Evolutionary conservation across 2,888 invertebrate species (phyloP), one percentile per base, ranked within the genome.

Genomic region (Ernsta delagoae): DNA sequence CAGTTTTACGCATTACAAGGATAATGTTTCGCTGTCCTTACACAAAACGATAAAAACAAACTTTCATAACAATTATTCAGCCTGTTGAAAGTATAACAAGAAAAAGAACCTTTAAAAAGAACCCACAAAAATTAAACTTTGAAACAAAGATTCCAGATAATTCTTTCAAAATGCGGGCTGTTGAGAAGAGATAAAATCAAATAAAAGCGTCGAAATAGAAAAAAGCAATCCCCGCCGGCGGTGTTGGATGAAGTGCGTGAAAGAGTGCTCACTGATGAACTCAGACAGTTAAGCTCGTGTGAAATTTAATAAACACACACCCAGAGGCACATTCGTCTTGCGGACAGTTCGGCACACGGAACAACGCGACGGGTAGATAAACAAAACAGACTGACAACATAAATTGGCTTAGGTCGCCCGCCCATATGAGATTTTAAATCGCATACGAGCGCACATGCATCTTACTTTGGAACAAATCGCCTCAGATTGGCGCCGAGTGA

Each of bases 391-490:
- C 81, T 78, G 79, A 75, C 78, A 77, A 78, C 79, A 79, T 79
- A 80, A 83, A 83, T 75, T 72, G 77, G 72, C 73, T 75, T 72
- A 70, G 65, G 53, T 54, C 62, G 70, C 66, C 75, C 62, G 70
- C 66, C 75, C 74, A 75, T 79, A 81, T 81, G 78, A 79, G 80
- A 81, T 82, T 78, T 74, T 79, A 75, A 77, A 78, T 76, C 72
- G 73, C 73, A 65, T 57, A 48, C 11, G 72, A 73, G 75, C 68
- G 70, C 75, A 72, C 75, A 82, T 84, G 79, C 77, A 77, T 85
- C 84, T 83, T 81, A 78, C 81, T 85, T 86, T 80, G 69, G 72
- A 74, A 67, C 70, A 75, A 81, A 77, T 79, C 75, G 62, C 41
- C 11, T 11, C 39, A 48, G 56, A 62, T 62, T 39, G 57, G 62